A percentile compares a stretch with the other conserved stretches of the same genome.
phyloP scores from a whole-genome alignment of 2,113 vertebrate species.

The Lycaon pictus region DNA sequence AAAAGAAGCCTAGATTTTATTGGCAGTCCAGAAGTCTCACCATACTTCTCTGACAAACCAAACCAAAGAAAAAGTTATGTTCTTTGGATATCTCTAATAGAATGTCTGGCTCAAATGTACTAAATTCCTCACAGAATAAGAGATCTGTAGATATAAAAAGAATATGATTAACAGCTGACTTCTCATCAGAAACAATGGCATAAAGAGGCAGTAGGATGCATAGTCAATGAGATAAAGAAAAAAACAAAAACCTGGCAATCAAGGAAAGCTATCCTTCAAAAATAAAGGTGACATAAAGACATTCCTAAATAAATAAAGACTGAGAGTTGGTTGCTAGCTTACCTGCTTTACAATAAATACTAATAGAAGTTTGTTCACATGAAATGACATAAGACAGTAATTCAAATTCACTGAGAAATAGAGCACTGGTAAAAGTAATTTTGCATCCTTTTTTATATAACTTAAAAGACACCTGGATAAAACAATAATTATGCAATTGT shows the following conservation, averaged over 20 bases:
- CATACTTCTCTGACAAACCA: slow-evolving; percentile 3
- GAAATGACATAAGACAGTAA: neutral
- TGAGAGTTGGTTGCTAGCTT: neutral
- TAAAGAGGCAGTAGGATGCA: neutral
- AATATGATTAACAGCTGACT: neutral
- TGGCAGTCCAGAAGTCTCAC: neutral
- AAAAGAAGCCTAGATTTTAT: neutral
- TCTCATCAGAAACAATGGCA: neutral
- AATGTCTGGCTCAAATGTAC: slow-evolving; percentile 1
- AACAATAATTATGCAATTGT: neutral
- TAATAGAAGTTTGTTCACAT: neutral
- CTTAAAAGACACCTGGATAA: neutral
- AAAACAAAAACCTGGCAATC: neutral
- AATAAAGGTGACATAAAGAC: neutral
- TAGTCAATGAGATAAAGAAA: neutral
- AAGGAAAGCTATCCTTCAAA: neutral
- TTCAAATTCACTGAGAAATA: slow-evolving; percentile 11
- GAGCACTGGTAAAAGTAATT: neutral
- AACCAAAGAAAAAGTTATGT: neutral
- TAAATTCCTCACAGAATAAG: neutral
- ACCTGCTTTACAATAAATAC: neutral
- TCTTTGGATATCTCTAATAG: neutral
- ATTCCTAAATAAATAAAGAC: neutral
- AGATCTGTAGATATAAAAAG: neutral
- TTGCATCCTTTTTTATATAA: neutral